phyloP scores from a whole-genome alignment of 2,797 vertebrate genomes.

The Sternarchorhynchus goeldii region DNA sequence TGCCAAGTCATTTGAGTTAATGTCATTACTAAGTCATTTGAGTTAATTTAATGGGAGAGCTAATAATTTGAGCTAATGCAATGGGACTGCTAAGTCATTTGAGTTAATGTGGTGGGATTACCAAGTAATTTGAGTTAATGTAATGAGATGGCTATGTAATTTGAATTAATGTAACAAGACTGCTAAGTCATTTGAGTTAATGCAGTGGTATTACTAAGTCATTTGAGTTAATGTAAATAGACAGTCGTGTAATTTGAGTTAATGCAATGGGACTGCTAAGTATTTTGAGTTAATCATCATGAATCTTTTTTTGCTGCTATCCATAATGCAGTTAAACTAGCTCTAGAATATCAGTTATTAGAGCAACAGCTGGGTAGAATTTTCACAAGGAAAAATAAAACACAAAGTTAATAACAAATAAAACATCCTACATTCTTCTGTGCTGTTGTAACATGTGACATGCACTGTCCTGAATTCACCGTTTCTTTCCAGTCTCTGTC shows the following conservation, averaged over 20 bases:
- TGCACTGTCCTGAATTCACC: not conserved
- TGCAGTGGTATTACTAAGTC: not conserved
- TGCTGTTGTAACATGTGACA: not conserved
- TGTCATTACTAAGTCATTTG: not conserved
- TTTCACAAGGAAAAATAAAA: constrained; percentile 26
- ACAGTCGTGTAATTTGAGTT: not conserved
- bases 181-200: constrained; percentile 6
- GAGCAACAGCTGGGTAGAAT: constrained; percentile 9
- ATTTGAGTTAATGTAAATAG: not conserved
- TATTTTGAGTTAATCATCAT: not conserved
- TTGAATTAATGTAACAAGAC: not conserved
- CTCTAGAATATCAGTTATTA: constrained; percentile 24
- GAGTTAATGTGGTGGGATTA: not conserved
- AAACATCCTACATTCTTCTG: not conserved
- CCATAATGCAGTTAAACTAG: constrained; percentile 17
- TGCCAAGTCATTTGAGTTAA: not conserved
- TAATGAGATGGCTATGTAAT: not conserved
- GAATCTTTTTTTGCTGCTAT: constrained; percentile 1
- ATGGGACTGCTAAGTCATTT: not conserved
- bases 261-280: not conserved
- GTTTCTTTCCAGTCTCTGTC: not conserved
- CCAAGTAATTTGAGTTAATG: not conserved
- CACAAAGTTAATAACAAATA: not conserved
- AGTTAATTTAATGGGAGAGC: no score
- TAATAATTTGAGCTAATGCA: not conserved